These are phyloP conservation scores for Sula dactylatra DNA, from an alignment of 2,113 vertebrate genomes.

Conservation along the genomic window DNA sequence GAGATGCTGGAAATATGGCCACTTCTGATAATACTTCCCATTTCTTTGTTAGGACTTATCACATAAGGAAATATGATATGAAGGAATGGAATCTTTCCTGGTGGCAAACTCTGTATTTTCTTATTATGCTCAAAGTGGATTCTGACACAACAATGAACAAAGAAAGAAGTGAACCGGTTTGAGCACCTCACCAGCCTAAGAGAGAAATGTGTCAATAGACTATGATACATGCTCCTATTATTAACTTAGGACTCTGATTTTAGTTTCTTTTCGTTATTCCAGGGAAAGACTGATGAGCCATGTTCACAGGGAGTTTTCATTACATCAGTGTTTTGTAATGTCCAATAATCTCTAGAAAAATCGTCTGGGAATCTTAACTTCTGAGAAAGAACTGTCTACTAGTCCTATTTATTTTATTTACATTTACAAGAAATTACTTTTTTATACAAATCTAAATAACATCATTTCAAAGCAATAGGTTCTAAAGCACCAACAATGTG, in stretches of 20 bases:
- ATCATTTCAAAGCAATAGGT: not conserved
- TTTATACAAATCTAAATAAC: not conserved
- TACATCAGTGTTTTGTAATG: not conserved
- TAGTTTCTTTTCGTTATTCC: not conserved
- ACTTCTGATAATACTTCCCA: not conserved
- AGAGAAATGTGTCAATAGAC: not conserved
- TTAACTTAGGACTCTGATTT: not conserved
- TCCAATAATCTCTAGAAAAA: not conserved
- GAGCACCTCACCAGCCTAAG: not conserved
- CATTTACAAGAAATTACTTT: not conserved
- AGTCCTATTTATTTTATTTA: not conserved
- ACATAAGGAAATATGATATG: not conserved
- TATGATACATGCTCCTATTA: not conserved
- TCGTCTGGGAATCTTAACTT: not conserved
- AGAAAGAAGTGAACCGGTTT: not conserved
- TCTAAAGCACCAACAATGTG: not conserved
- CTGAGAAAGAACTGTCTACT: not conserved
- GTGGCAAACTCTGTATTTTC: not conserved
- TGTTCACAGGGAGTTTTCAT: not conserved
- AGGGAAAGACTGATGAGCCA: not conserved
- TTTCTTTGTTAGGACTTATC: not conserved
- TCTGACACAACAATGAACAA: not conserved
- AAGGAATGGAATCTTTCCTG: not conserved
- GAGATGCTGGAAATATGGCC: not conserved
- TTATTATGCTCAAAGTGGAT: not conserved